Evolutionary conservation across 2,797 vertebrate species (phyloP).

Genomic region (Crypturellus tataupa): DNA sequence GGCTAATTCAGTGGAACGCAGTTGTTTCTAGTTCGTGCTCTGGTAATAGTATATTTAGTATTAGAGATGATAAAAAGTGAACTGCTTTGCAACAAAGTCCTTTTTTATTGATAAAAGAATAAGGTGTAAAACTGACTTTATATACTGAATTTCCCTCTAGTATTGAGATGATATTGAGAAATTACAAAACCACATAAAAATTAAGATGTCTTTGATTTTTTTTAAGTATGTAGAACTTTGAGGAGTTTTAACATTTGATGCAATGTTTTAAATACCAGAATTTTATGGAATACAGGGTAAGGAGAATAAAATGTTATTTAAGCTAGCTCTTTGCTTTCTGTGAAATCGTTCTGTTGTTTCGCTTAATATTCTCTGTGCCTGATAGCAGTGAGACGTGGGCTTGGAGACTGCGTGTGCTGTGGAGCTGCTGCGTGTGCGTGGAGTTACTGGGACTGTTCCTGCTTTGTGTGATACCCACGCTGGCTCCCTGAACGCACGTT

Average conservation of each 20-base stretch:
- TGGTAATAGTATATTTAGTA: background rate
- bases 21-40: background rate
- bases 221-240: background rate
- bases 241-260: background rate
- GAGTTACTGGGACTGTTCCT: background rate
- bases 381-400: background rate
- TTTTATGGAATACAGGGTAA: background rate
- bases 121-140: background rate
- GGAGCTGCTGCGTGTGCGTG: accelerated
- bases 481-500: accelerated
- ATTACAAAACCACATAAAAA: background rate
- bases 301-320: background rate
- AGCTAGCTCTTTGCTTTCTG: background rate
- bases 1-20: background rate
- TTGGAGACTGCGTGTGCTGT: background rate
- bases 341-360: background rate
- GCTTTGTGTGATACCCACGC: accelerated
- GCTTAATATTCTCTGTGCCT: background rate
- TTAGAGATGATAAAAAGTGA: background rate
- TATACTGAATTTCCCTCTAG: background rate
- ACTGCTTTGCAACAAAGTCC: background rate
- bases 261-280: background rate
- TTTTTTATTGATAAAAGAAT: background rate
- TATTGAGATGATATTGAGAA: background rate
- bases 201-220: background rate